Conservation (phyloP, 2,888 invertebrate species). For the Mesorhabditis belari region DNA sequence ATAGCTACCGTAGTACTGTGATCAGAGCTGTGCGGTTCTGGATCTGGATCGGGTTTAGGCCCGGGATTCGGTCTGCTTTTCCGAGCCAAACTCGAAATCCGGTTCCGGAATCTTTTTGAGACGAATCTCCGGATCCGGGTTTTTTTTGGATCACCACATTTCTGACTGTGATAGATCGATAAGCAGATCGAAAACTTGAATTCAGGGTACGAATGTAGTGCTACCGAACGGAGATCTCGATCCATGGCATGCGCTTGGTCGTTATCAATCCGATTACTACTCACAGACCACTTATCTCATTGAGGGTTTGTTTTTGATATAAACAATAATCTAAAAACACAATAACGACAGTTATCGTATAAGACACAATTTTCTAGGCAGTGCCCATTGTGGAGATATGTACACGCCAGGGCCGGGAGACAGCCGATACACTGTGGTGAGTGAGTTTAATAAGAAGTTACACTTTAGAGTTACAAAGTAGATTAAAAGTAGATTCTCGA, state of each 20-base stretch:
- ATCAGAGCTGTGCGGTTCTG: not conserved
- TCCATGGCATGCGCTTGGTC: constrained; percentile 11
- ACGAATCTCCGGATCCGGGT: not conserved
- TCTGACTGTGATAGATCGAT: not conserved
- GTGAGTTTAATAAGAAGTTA: not conserved
- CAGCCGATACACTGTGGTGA: not conserved
- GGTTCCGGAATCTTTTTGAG: not conserved
- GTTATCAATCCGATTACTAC: constrained; percentile 5
- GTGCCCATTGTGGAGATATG: constrained; percentile 20
- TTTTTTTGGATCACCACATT: not conserved
- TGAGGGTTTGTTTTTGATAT: not conserved
- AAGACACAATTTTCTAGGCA: constrained; percentile 1
- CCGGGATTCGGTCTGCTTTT: not conserved
- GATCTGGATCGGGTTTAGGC: not conserved
- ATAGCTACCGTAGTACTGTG: not conserved
- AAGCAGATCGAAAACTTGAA: not conserved
- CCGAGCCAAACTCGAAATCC: too few relatives aligned
- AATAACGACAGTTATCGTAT: not conserved
- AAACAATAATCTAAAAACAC: not conserved
- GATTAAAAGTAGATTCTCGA: constrained; percentile 2
- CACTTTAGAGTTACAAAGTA: not conserved
- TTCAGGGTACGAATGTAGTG: constrained; percentile 19
- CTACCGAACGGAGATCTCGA: constrained; percentile 30
- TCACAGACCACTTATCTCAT: constrained; percentile 4
- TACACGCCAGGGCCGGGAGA: constrained; percentile 10